Evolutionary conservation across 2,888 invertebrate species (phyloP), one percentile per base, ranked within the genome.

Genomic region (Drosophila dives): DNA sequence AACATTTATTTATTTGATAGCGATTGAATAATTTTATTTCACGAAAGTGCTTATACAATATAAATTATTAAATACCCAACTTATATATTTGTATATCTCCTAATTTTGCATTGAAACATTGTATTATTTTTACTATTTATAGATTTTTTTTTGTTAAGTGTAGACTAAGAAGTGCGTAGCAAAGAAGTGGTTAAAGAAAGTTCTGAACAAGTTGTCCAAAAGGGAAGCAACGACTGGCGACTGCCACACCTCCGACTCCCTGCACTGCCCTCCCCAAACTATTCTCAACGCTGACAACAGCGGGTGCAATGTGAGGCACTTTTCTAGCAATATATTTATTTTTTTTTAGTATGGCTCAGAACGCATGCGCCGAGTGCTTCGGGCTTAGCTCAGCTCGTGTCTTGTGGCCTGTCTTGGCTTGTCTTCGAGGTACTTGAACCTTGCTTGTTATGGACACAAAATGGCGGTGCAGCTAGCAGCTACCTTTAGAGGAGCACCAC

Each of bases 361-460:
- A 81, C 89, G 89, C 87, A 89, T 84, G 85, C 78, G 86, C 69
- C 54, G 78, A 66, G 73, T 68, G 69, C 80, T 84, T 75, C 63
- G 71, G 60, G 23, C 56, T 45, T 51, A 45, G 38, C 55, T 15
- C 48, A 34, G 58, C 69, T 73, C 36, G 59, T 58, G 63, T 64
- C 68, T 71, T 72, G 58, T 50, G 59, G 59, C 20, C 33, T 53
- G 34, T 53, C 23, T 53, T 53, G 53, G 53, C 23, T n/a, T 40
- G 15, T 23, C 45, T 45, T 45, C 8, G 88, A 88, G 86, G 90
- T 86, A 89, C 90, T 83, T 86, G 86, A 86, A 86, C 86, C 88
- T 81, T 56, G 56, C 56, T 60, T 76, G 69, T 55, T 72, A 67
- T 66, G 64, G 70, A 66, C 55, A 81, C 84, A 85, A 85, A 81